phyloP scores from a whole-genome alignment of 2,797 vertebrate species.

The Melanotaenia boesemani region DNA sequence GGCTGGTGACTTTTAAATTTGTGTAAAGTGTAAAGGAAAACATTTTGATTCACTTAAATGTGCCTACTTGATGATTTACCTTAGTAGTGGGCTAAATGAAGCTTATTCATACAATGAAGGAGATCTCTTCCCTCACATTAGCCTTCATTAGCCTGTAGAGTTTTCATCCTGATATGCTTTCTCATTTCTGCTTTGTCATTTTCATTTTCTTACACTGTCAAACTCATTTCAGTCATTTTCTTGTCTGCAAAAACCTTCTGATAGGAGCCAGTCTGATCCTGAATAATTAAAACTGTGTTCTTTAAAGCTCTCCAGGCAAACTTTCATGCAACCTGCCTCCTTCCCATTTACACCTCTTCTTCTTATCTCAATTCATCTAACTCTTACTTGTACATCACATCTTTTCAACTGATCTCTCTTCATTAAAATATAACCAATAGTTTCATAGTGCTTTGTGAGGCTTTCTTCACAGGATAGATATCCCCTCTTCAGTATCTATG shows the following conservation, averaged over 20 bases:
- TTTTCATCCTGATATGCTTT: background rate
- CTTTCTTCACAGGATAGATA: conserved; percentile 21
- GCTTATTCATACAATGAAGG: background rate
- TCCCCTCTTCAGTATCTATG: conserved; percentile 37
- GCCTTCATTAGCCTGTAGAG: too few relatives aligned
- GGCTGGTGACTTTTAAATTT: background rate
- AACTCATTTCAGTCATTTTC: background rate
- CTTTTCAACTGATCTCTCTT: background rate
- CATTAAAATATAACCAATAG: background rate
- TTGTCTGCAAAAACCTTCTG: background rate
- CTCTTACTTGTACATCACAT: background rate
- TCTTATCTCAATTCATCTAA: too few relatives aligned
- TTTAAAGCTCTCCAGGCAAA: too few relatives aligned
- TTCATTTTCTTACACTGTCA: background rate
- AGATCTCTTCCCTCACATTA: background rate
- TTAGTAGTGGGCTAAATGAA: too few relatives aligned
- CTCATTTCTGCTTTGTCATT: background rate
- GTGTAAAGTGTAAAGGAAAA: background rate
- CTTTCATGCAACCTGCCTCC: too few relatives aligned
- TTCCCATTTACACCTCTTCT: too few relatives aligned
- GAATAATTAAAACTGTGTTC: background rate
- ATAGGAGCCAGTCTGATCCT: background rate
- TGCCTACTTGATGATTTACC: too few relatives aligned
- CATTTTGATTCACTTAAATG: too few relatives aligned
- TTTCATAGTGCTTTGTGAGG: background rate